These are phyloP conservation scores for Atherinomorus stipes DNA, from an alignment of 2,113 vertebrate genomes.

Conservation along the genomic window DNA sequence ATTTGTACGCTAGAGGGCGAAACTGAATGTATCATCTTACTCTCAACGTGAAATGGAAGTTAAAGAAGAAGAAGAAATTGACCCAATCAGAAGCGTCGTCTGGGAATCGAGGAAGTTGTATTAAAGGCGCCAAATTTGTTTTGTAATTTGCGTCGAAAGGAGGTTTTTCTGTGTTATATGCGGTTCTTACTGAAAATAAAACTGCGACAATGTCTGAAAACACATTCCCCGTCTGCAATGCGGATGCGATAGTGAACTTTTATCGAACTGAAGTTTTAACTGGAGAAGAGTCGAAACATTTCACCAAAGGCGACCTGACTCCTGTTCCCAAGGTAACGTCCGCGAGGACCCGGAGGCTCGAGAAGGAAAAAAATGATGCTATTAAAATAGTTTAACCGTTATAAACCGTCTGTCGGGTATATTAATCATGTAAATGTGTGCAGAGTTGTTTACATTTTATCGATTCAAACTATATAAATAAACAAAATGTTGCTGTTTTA, in stretches of 20 bases:
- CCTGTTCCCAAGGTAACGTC: conserved; percentile 79
- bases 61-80: conserved; percentile 27
- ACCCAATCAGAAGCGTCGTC: conserved; percentile 43
- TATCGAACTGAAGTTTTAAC: conserved; percentile 81
- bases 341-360: neutral
- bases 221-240: conserved; percentile 81
- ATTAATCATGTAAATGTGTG: too few relatives aligned
- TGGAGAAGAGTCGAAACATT: conserved; percentile 82
- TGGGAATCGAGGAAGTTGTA: conserved; percentile 32
- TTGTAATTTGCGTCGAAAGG: neutral
- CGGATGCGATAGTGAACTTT: conserved; percentile 79
- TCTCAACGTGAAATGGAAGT: neutral
- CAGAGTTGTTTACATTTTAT: too few relatives aligned
- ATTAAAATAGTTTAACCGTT: too few relatives aligned
- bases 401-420: too few relatives aligned
- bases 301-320: conserved; percentile 82
- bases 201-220: conserved; percentile 69
- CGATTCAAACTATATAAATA: too few relatives aligned
- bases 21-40: neutral
- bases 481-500: too few relatives aligned
- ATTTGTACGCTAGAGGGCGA: neutral
- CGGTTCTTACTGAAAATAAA: accelerated
- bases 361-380: too few relatives aligned
- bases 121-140: conserved; percentile 63
- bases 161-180: neutral